Evolutionary conservation across 2,797 vertebrate species (phyloP).

Genomic region (Chiloscyllium punctatum): DNA sequence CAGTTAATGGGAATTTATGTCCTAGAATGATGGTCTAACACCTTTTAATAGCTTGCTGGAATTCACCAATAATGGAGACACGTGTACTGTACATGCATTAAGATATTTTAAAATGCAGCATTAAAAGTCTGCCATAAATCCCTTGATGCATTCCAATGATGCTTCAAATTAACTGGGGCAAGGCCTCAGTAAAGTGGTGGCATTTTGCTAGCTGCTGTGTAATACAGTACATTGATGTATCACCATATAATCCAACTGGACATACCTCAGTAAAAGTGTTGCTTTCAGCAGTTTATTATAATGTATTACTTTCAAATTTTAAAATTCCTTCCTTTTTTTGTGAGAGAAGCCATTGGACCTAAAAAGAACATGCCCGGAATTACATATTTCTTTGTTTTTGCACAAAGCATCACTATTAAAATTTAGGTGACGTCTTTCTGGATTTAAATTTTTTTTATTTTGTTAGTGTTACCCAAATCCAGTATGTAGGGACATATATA

Average conservation of each 20-base stretch:
- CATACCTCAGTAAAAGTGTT: background rate
- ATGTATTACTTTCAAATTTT: background rate
- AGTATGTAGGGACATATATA: background rate
- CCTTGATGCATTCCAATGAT: background rate
- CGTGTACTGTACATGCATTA: background rate
- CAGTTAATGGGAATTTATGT: background rate
- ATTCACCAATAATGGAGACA: background rate
- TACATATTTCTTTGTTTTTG: background rate
- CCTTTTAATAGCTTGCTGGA: background rate
- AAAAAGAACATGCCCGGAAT: background rate
- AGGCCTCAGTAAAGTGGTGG: constrained; percentile 18
- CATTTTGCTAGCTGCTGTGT: background rate
- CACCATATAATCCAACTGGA: background rate
- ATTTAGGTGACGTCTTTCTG: background rate
- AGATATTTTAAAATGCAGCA: constrained; percentile 1
- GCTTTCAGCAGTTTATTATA: background rate
- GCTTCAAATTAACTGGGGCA: background rate
- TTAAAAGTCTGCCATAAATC: constrained; percentile 10
- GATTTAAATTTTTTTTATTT: background rate
- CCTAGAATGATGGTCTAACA: background rate
- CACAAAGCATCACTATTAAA: background rate
- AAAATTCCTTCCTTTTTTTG: background rate
- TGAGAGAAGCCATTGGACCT: background rate
- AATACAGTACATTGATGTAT: background rate
- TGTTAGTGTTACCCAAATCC: background rate